Base-by-base conservation (phyloP, 1,140 invertebrate genomes). In the Spodoptera frugiperda region DNA sequence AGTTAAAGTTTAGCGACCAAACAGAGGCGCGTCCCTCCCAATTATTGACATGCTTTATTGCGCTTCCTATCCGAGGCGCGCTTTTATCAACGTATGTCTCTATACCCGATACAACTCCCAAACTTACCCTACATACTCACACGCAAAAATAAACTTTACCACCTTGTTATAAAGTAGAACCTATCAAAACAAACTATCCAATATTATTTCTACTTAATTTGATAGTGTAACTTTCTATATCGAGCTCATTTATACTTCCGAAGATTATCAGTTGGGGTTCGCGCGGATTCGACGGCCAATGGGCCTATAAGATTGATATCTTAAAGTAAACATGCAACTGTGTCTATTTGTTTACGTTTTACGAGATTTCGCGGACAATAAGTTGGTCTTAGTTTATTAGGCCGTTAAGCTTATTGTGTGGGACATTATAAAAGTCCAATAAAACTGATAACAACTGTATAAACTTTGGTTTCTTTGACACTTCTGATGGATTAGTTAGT, bases 151-250 rank as follows among this genome's bases (percentile, higher is more conserved):
- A 6, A 78, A 81, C 82, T 65, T 81, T 85, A 81, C 49, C n/a
- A 0, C 48, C 0, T 39, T 14, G n/a, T 0, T 9, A 63, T 82
- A 84, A 70, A 49, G 30, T 6, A 21, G 70, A 54, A 77, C 46
- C 51, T n/a, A 4, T n/a, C 10, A 12, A 44, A 19, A 48, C 14
- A 9, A n/a, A 12, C 4, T 73, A 21, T 4, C n/a, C 15, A 49
- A 3, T 65, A 30, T 75, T 80, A 76, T 87, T 89, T 89, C 88
- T 86, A 90, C 85, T 90, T 91, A 91, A 91, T 90, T 91, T 90
- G 90, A 90, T 90, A 89, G 87, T 80, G 84, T 90, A 91, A 91
- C 73, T 91, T 87, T 83, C 75, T 63, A 84, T 89, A 91, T 90
- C 87, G 77, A 82, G 82, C 78, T 87, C 90, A 91, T 91, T 90